phyloP scores from a whole-genome alignment of 2,113 vertebrate genomes.

The Sminthopsis crassicaudata region DNA sequence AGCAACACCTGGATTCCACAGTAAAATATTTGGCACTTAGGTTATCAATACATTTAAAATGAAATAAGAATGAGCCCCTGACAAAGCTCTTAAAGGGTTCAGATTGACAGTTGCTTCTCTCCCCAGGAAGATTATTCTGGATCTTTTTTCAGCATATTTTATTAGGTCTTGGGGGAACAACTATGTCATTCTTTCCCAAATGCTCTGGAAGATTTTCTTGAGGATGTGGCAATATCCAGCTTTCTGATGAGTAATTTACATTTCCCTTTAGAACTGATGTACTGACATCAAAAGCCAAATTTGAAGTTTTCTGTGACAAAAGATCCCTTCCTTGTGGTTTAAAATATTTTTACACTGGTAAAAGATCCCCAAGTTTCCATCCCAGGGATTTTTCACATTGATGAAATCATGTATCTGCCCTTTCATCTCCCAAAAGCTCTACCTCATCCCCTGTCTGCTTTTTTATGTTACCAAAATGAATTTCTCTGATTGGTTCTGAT shows the following conservation, averaged over 20 bases:
- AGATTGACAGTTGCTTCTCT: background rate
- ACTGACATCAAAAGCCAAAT: slow-evolving; percentile 7
- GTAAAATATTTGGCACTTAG: background rate
- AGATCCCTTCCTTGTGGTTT: slow-evolving; percentile 6
- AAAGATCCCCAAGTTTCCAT: background rate
- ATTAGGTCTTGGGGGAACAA: background rate
- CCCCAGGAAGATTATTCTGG: background rate
- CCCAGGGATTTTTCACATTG: background rate
- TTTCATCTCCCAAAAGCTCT: background rate
- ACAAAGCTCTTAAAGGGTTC: background rate
- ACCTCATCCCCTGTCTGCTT: background rate
- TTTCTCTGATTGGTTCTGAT: background rate
- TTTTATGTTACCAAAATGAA: slow-evolving; percentile 9
- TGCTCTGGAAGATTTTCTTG: background rate
- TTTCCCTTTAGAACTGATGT: slow-evolving; percentile 28
- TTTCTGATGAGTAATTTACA: background rate
- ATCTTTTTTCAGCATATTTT: slow-evolving; percentile 23
- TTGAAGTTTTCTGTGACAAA: slow-evolving; percentile 30
- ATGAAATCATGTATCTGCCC: background rate
- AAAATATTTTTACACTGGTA: slow-evolving; percentile 6
- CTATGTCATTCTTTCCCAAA: background rate
- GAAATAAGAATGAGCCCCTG: background rate
- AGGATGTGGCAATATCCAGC: background rate
- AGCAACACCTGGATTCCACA: background rate
- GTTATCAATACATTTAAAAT: background rate